Evolutionary conservation across 53 echinoderm and acorn worm genomes (phyloP), one percentile per base, ranked within the genome.

Genomic region (Henricia sp.): DNA sequence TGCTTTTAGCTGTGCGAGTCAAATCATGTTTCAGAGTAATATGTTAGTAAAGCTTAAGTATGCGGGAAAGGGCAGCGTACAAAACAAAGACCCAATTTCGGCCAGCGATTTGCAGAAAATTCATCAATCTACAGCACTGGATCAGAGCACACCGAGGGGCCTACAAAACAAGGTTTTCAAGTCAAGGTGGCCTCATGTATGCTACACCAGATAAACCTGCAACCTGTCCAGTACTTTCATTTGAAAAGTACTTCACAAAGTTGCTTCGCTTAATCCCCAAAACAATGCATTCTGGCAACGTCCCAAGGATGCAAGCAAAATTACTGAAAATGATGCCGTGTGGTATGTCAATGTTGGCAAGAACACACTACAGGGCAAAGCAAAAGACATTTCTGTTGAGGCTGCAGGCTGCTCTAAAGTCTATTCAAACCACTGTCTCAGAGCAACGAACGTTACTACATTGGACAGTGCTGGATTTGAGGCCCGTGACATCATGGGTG

Each of bases 221-320:
- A 69, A 65, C 53, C 53, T 84, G 85, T 32, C 85, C 71, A 71
- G 85, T 84, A n/a, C 34, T n/a, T n/a, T n/a, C 34, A 55, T 71
- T 84, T 34, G 2, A 38, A 16, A 54, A 35, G 60, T 71, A 54
- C 48, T n/a, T n/a, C n/a, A n/a, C n/a, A n/a, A n/a, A n/a, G 71
- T 23, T 23, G 17, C 23, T 0, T 11, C 17, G 28, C 54, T 68
- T 17, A 26, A 68, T 46, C 55, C 71, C 3, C 53, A 14, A 19
- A 48, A 54, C 32, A 24, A 52, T 20, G 36, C 40, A 24, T 17
- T 84, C 53, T 84, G 71, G 63, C 74, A 86, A 35, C 39, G 76
- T 13, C 76, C 86, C 3, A 86, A 86, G 30, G 28, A 44, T 12
- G n/a, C 16, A n/a, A 60, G 12, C 16, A 42, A 16, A 43, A 33